Percentiles rank a stretch among this genome's conserved stretches.
These are phyloP conservation scores for Nemapogon koenigi DNA, from an alignment of 2,888 invertebrate species.

Conservation along the genomic window DNA sequence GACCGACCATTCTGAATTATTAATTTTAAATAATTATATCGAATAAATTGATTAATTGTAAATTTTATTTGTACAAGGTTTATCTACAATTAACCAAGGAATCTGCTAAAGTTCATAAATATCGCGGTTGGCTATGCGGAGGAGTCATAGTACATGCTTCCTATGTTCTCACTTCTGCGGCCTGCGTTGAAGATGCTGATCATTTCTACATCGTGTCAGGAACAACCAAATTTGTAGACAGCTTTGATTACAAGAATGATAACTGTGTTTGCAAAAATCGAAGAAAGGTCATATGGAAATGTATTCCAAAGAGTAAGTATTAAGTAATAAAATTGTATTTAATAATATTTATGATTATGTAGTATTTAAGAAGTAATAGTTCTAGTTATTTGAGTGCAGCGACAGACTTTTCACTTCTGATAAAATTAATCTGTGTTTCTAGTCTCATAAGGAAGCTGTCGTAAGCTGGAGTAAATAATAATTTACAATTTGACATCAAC, in stretches of 20 bases:
- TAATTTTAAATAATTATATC: neutral
- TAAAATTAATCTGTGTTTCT: too few species aligned
- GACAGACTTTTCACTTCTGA: too few species aligned
- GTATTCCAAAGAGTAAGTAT: constrained; percentile 52
- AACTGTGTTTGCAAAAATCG: constrained; percentile 47
- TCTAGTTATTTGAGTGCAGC: too few species aligned
- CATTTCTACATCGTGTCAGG: constrained; percentile 51
- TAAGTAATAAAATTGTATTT: too few species aligned
- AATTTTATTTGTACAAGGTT: constrained; percentile 27
- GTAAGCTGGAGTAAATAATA: neutral
- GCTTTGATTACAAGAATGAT: constrained; percentile 43
- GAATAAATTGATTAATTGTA: neutral
- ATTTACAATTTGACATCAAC: neutral
- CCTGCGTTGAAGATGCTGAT: constrained; percentile 55
- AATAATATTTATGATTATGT: too few species aligned
- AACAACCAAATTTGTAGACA: constrained; percentile 46
- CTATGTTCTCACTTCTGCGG: constrained; percentile 52
- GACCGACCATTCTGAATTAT: too few species aligned
- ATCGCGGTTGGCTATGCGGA: constrained; percentile 51
- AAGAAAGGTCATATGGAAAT: constrained; percentile 51
- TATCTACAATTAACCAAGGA: constrained; percentile 51
- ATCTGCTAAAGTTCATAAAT: constrained; percentile 52
- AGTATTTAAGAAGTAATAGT: too few species aligned
- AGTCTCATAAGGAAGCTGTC: too few species aligned
- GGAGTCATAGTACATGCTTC: constrained; percentile 42